Base-by-base conservation (phyloP, 2,888 invertebrate species). In the Pteria penguin region DNA sequence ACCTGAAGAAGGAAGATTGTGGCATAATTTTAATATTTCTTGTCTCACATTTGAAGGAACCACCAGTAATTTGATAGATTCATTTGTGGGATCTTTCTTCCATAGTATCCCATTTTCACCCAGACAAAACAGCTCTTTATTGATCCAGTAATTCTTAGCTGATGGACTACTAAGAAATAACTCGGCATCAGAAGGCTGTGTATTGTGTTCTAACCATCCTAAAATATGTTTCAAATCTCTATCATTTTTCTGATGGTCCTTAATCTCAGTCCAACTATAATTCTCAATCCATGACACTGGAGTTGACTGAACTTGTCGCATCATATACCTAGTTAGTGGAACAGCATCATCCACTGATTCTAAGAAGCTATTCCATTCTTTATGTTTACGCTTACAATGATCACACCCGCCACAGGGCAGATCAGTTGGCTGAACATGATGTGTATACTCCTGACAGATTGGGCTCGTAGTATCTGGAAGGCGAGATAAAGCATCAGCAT, bases 401-500 rank as follows among this genome's bases (percentile, higher is more conserved):
- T 26, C 4, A 31, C 76, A 76, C 14, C 76, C 76, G 22, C 72
- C 68, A 67, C 76, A 72, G 8, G 76, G 77, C 5, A 73, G 22
- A 65, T 58, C 31, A 4, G 57, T 66, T 52, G 54, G 29, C n/a
- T 27, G 4, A 2, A 31, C 8, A 11, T 67, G 72, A 4, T 58
- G 26, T 45, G 5, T 24, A 58, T 52, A 72, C 3, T 14, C 1
- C 2, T 24, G 11, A 54, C 73, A 73, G n/a, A n/a, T n/a, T n/a
- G n/a, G n/a, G 5, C 31, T 32, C 0, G 18, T 33, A 4, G 55
- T 4, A 22, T 18, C 45, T 18, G 45, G 45, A 4, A 33, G 26
- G 24, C 76, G 31, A n/a, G 76, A 76, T 1, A 76, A n/a, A 22
- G 62, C 66, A 55, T 76, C 76, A n/a, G 71, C 71, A 71, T 77